Evolutionary conservation across 2,113 vertebrate genomes (phyloP).

Genomic region (Emydura subglobosa): DNA sequence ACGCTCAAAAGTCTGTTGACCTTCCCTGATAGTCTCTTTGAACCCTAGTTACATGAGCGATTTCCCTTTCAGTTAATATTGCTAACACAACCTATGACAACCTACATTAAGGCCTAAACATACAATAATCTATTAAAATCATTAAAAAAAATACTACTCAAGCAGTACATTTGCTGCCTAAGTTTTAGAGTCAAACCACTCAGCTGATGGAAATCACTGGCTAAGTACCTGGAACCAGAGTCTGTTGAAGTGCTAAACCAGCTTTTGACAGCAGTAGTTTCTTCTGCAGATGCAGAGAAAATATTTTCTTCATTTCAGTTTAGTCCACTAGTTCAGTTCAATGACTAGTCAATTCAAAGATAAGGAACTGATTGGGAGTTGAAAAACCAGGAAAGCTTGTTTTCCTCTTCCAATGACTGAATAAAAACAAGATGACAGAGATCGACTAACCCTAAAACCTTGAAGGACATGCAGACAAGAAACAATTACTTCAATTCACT

Average conservation of each 20-base stretch:
- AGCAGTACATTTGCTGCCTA: neutral
- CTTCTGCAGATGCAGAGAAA: neutral
- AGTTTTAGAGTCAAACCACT: neutral
- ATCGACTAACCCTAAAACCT: neutral
- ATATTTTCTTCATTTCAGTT: neutral
- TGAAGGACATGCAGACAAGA: neutral
- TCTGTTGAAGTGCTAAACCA: neutral
- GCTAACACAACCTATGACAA: neutral
- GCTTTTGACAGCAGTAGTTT: neutral
- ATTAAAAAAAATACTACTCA: neutral
- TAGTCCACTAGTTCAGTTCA: neutral
- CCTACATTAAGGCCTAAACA: neutral
- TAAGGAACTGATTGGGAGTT: neutral
- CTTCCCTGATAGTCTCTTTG: conserved; percentile 5
- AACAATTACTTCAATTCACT: neutral
- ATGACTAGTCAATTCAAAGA: neutral
- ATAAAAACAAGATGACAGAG: neutral
- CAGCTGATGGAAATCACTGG: neutral
- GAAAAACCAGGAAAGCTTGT: neutral
- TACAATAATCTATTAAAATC: neutral
- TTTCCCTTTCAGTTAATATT: conserved; percentile 1
- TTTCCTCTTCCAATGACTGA: neutral
- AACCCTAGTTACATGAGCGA: neutral
- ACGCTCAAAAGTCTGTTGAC: neutral
- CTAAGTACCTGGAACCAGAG: neutral